These are phyloP conservation scores for Phymatocera aterrima DNA, from an alignment of 2,888 invertebrate species.

Conservation along the genomic window DNA sequence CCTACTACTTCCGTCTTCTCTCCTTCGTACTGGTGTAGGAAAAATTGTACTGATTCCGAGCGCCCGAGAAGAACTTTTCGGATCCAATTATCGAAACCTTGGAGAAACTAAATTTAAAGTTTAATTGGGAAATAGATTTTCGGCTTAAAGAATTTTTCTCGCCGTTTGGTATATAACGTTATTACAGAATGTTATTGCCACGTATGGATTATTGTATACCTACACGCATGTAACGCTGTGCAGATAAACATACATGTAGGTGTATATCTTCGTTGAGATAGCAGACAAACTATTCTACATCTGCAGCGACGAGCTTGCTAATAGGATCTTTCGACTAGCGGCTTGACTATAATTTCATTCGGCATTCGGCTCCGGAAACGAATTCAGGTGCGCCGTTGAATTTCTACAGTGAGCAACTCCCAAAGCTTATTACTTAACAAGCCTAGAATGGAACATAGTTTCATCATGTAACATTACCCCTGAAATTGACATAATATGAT, in stretches of 20 bases:
- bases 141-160: not conserved
- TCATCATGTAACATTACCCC: not conserved
- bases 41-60: not conserved
- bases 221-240: not conserved
- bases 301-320: not conserved
- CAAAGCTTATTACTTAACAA: slow-evolving; percentile 3
- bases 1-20: not conserved
- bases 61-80: not conserved
- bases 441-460: not conserved
- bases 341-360: slow-evolving; percentile 8
- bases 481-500: not conserved
- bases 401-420: not conserved
- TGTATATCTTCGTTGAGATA: not conserved
- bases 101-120: not conserved
- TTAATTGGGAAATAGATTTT: not conserved
- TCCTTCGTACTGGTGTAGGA: not conserved
- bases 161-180: no score
- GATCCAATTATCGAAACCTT: not conserved
- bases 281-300: not conserved
- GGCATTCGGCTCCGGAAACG: not conserved
- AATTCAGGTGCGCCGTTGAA: not conserved
- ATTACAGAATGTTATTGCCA: not conserved
- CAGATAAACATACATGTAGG: not conserved
- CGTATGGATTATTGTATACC: no score
- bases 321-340: not conserved